These are phyloP conservation scores for Misgurnus anguillicaudatus DNA, from an alignment of 2,113 vertebrate species.

Conservation along the genomic window DNA sequence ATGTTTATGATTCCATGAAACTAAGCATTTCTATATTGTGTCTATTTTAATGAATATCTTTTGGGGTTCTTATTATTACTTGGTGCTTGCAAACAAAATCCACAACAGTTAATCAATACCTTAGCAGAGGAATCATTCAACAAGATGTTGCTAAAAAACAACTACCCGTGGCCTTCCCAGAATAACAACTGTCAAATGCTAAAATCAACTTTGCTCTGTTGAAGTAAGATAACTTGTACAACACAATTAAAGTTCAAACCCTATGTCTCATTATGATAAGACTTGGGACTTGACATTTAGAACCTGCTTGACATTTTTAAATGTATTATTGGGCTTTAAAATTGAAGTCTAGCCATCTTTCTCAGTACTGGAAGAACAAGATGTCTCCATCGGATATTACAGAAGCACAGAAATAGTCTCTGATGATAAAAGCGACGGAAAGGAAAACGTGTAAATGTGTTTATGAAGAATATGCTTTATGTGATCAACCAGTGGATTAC, in stretches of 20 bases:
- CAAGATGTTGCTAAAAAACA: background rate
- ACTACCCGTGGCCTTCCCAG: background rate
- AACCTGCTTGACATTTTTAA: constrained; percentile 54
- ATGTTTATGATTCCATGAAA: too few relatives aligned
- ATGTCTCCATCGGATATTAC: background rate
- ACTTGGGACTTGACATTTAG: constrained; percentile 51
- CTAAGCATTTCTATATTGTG: too few relatives aligned
- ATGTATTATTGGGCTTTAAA: constrained; percentile 19
- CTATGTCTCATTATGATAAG: constrained; percentile 15
- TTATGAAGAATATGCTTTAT: background rate
- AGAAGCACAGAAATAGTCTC: background rate
- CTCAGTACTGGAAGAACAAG: background rate
- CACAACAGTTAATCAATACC: background rate
- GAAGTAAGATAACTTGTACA: background rate
- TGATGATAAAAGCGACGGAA: background rate
- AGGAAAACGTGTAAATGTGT: background rate
- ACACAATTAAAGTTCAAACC: constrained; percentile 15
- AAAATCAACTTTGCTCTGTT: constrained; percentile 24
- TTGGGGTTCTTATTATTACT: background rate
- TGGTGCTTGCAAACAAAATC: background rate
- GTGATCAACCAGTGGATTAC: constrained; percentile 2
- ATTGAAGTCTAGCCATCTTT: constrained; percentile 4
- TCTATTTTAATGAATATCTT: too few relatives aligned
- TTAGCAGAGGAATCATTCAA: constrained; percentile 1
- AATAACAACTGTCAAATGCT: constrained; percentile 26